Conservation (phyloP, 2,113 vertebrate genomes). For the Ondatra zibethicus region DNA sequence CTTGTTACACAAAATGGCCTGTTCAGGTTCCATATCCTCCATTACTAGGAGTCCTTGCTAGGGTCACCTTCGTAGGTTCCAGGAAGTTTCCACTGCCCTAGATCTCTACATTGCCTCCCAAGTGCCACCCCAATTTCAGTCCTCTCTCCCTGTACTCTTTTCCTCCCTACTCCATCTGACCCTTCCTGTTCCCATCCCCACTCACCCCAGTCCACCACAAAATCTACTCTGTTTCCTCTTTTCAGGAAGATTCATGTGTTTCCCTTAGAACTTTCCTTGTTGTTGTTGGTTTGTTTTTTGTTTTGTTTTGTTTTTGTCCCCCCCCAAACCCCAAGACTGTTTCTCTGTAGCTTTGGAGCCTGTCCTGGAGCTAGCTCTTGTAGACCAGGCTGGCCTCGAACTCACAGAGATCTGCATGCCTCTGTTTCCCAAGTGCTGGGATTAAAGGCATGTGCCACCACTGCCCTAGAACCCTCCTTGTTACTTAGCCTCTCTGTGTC, state of each 20-base stretch:
- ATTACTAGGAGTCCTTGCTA: neutral
- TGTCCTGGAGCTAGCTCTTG: no score
- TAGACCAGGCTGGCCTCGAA: no score
- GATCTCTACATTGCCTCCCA: no score
- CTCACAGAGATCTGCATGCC: no score
- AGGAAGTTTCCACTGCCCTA: neutral
- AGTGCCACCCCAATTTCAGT: neutral
- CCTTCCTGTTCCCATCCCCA: neutral
- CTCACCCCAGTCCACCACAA: neutral
- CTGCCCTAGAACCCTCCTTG: neutral
- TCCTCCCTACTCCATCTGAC: neutral
- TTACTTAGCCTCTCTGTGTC: neutral
- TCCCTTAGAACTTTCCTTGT: no score
- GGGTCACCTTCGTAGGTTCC: neutral
- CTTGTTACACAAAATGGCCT: neutral
- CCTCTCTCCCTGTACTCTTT: neutral
- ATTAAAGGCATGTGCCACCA: no score
- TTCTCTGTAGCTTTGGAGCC: no score
- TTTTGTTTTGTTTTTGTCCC: no score
- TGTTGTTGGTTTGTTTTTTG: no score
- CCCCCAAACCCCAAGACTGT: no score
- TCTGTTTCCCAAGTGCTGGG: no score
- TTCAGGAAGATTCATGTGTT: neutral
- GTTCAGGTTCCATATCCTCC: neutral
- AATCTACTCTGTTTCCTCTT: neutral